Evolutionary conservation across 2,113 vertebrate genomes (phyloP).

Genomic region (cattle (Bos taurus)): DNA sequence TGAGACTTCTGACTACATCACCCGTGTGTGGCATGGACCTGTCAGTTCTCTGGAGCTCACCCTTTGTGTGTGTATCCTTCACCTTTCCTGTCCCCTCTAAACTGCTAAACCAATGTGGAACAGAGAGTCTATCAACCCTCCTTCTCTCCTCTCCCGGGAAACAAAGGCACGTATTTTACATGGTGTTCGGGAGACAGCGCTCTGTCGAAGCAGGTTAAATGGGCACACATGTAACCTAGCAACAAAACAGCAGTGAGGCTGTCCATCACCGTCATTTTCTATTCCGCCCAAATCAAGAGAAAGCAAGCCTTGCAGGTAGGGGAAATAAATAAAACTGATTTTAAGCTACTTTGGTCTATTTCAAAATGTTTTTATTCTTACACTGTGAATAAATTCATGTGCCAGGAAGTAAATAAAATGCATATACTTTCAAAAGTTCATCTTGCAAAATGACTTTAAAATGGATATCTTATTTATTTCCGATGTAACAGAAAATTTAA

Average conservation of each 20-base stretch:
- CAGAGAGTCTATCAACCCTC: neutral
- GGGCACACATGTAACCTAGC: neutral
- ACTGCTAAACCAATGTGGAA: neutral
- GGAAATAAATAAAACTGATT: neutral
- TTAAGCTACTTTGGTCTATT: neutral
- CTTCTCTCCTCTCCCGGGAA: neutral
- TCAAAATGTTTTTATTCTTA: neutral
- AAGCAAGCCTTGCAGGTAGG: neutral
- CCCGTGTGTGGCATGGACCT: accelerated
- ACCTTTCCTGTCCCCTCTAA: neutral
- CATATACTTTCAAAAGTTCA: neutral
- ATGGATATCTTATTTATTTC: neutral
- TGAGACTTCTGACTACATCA: too few relatives aligned
- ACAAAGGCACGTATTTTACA: neutral
- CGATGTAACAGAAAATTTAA: neutral
- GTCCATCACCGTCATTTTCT: neutral
- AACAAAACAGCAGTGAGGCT: neutral
- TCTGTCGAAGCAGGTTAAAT: neutral
- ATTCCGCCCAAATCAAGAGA: neutral
- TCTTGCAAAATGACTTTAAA: conserved; percentile 30
- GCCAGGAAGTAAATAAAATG: neutral
- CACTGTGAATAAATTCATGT: neutral
- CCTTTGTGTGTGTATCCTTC: neutral
- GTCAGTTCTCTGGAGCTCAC: neutral
- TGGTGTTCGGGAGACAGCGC: neutral